phyloP scores from a whole-genome alignment of 2,888 invertebrate genomes.

The Biston betularia region DNA sequence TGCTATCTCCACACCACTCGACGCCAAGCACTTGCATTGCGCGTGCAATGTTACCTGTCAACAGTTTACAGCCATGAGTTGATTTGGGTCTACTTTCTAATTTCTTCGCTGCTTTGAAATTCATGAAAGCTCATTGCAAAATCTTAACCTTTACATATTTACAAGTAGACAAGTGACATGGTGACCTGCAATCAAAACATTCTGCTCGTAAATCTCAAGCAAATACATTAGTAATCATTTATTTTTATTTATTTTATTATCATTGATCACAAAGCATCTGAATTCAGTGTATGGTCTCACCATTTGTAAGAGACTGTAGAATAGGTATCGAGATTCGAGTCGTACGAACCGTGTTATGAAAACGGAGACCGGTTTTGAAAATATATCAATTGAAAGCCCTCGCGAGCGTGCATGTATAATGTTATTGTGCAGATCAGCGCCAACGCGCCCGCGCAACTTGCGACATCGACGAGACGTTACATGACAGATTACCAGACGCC shows the following conservation, averaged over 20 bases:
- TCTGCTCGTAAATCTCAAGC: constrained; percentile 5
- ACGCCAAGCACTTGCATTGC: constrained; percentile 53
- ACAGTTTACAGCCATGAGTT: constrained; percentile 41
- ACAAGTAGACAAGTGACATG: not conserved
- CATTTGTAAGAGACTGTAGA: constrained; percentile 51
- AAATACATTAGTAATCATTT: constrained; percentile 1
- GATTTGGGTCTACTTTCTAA: constrained; percentile 52
- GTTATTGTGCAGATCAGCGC: constrained; percentile 73
- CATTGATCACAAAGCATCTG: not conserved
- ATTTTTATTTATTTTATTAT: not conserved
- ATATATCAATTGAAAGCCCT: constrained; percentile 83
- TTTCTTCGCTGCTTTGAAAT: constrained; percentile 25
- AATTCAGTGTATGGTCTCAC: constrained; percentile 24
- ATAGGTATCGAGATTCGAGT: constrained; percentile 54
- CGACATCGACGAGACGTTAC: constrained; percentile 71
- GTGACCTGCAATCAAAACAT: not conserved
- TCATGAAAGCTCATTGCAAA: not conserved
- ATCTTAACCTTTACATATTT: not conserved
- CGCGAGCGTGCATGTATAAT: constrained; percentile 73
- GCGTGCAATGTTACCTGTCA: constrained; percentile 53
- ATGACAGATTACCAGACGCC: constrained; percentile 65
- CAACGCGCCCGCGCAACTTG: constrained; percentile 57
- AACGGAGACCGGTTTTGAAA: constrained; percentile 80
- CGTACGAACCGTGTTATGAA: constrained; percentile 75
- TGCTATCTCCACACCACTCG: constrained; percentile 52